phyloP scores from a whole-genome alignment of 2,888 invertebrate species.

The Drosophila longiperda region DNA sequence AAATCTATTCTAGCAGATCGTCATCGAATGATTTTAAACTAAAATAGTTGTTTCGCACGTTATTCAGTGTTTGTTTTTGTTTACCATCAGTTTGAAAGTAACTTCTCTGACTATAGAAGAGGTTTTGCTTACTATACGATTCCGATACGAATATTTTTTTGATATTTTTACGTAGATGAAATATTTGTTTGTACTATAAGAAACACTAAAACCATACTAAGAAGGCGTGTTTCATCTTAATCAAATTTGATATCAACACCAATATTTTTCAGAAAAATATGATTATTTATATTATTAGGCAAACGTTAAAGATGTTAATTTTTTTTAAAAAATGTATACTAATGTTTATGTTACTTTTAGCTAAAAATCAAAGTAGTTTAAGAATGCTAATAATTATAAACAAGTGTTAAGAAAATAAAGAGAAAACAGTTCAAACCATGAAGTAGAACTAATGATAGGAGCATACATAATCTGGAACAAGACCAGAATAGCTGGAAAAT shows the following conservation, averaged over 20 bases:
- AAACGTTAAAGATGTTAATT: not conserved
- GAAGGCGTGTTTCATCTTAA: not conserved
- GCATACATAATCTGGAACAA: constrained; percentile 11
- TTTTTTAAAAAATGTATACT: too few species aligned
- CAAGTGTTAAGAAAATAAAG: constrained; percentile 10
- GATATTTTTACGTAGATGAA: not conserved
- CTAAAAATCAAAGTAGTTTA: not conserved
- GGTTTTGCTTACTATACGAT: not conserved
- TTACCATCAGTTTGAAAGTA: not conserved
- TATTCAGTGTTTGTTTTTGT: not conserved
- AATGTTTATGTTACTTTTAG: not conserved
- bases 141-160: not conserved
- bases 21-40: not conserved
- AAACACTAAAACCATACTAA: not conserved
- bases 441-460: constrained; percentile 34
- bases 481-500: not conserved
- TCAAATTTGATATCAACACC: not conserved
- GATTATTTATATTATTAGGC: not conserved
- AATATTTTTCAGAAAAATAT: not conserved
- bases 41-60: not conserved
- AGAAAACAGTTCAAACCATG: constrained; percentile 3
- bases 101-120: not conserved
- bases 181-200: not conserved
- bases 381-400: constrained; percentile 19
- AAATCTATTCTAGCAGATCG: not conserved